A percentile compares a stretch with the other conserved stretches of the same genome.
Conservation (phyloP, 2,888 invertebrate genomes). For the Ophion slaviceki region DNA sequence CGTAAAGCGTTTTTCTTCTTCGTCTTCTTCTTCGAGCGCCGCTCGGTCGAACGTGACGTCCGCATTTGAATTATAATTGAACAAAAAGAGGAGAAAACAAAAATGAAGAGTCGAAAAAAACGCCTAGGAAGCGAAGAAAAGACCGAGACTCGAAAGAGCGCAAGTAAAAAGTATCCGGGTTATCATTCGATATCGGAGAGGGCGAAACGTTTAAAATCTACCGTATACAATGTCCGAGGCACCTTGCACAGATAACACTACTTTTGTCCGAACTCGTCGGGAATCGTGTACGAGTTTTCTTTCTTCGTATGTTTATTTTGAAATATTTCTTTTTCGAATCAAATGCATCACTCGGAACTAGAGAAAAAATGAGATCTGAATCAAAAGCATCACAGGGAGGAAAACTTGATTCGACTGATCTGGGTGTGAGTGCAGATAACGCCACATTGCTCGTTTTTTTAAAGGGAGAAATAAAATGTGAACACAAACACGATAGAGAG, state of each 20-base stretch:
- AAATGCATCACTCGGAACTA: slow-evolving; percentile 13
- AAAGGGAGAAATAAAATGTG: slow-evolving; percentile 5
- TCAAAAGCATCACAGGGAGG: slow-evolving; percentile 16
- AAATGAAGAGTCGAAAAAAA: slow-evolving; percentile 28
- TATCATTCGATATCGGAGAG: neutral
- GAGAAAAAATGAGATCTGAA: slow-evolving; percentile 24
- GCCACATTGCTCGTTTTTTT: slow-evolving; percentile 10
- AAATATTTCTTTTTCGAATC: neutral
- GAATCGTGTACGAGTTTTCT: slow-evolving; percentile 5
- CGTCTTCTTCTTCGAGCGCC: slow-evolving; percentile 53
- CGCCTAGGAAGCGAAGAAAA: slow-evolving; percentile 3
- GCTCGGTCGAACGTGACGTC: slow-evolving; percentile 64
- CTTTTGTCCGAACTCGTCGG: slow-evolving; percentile 29
- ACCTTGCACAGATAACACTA: neutral
- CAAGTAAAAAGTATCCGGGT: neutral
- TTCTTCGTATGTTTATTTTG: neutral
- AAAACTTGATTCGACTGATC: neutral
- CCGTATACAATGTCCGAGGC: slow-evolving; percentile 4
- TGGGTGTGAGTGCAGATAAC: neutral
- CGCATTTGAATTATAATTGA: slow-evolving; percentile 56
- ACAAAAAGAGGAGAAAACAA: slow-evolving; percentile 34
- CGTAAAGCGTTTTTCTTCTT: slow-evolving; percentile 53
- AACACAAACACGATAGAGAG: neutral
- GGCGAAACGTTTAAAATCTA: neutral
- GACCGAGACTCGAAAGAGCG: neutral